phyloP scores from a whole-genome alignment of 2,888 invertebrate species.

The Conus canariensis region DNA sequence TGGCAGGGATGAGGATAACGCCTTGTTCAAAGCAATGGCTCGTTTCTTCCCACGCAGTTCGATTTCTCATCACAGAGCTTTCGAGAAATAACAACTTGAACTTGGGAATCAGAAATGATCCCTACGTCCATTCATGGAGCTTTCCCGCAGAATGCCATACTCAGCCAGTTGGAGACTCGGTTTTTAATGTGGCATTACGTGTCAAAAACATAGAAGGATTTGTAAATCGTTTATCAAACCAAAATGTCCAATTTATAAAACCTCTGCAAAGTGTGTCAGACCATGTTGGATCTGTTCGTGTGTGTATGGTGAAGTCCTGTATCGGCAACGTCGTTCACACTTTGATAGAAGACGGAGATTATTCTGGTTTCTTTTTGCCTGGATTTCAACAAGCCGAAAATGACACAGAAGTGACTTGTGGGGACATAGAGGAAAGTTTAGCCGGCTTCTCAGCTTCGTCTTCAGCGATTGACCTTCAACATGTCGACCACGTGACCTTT shows the following conservation, averaged over 20 bases:
- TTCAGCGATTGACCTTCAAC: constrained; percentile 55
- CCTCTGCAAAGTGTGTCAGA: constrained; percentile 66
- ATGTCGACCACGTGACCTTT: constrained; percentile 79
- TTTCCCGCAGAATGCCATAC: neutral
- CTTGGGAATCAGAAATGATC: neutral
- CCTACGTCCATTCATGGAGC: constrained; percentile 24
- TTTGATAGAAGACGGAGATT: constrained; percentile 77
- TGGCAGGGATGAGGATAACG: constrained; percentile 60
- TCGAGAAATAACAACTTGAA: neutral
- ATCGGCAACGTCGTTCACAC: constrained; percentile 80
- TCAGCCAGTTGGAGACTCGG: constrained; percentile 40
- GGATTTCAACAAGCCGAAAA: constrained; percentile 67
- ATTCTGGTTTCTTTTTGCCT: constrained; percentile 78
- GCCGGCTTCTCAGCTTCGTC: neutral
- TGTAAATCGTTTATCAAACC: constrained; percentile 33
- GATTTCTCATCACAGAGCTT: constrained; percentile 36
- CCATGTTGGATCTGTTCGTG: constrained; percentile 72
- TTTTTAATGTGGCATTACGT: constrained; percentile 49
- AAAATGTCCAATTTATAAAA: constrained; percentile 70
- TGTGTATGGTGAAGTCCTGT: constrained; percentile 77
- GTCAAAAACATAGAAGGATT: constrained; percentile 47
- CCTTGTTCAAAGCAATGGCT: constrained; percentile 37
- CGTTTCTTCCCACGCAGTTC: constrained; percentile 32
- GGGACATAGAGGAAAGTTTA: neutral
- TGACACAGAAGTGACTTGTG: neutral